A percentile compares a stretch with the other conserved stretches of the same genome.
Evolutionary conservation across 2,797 vertebrate genomes (phyloP).

Genomic region (Paratrypauchen microcephalus): DNA sequence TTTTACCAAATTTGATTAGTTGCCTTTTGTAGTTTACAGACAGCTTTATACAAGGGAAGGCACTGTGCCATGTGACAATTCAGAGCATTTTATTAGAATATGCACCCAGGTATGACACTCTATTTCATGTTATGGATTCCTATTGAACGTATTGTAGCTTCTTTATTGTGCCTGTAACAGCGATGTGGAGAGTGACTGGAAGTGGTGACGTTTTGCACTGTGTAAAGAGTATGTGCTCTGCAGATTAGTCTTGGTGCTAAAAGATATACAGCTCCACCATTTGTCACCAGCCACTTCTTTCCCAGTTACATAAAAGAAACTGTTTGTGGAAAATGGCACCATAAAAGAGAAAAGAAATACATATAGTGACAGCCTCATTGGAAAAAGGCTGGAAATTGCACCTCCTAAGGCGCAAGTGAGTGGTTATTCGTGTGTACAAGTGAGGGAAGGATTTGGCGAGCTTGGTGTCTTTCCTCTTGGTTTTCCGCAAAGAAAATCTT

Average conservation of each 20-base stretch:
- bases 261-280: constrained; percentile 46
- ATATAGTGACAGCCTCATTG: constrained; percentile 63
- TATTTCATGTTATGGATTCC: constrained; percentile 23
- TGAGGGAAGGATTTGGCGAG: neutral
- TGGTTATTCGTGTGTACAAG: neutral
- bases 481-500: neutral
- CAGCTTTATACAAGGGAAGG: constrained; percentile 2
- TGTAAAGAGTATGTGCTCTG: constrained; percentile 27
- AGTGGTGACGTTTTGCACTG: constrained; percentile 15
- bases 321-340: constrained; percentile 58
- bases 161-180: constrained; percentile 1
- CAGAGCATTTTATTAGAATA: constrained; percentile 14
- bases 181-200: constrained; percentile 23
- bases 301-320: constrained; percentile 64
- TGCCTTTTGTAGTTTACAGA: constrained; percentile 13
- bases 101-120: constrained; percentile 2
- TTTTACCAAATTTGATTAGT: constrained; percentile 13
- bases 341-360: constrained; percentile 70
- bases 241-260: constrained; percentile 60
- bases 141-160: constrained; percentile 12
- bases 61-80: neutral
- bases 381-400: constrained; percentile 47
- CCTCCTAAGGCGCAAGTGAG: constrained; percentile 37
- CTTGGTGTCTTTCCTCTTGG: neutral
- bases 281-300: constrained; percentile 49